Evolutionary conservation across 92 coral and sea anemone genomes (phyloP), one percentile per base, ranked within the genome.

Genomic region (Bergia puertoricense): DNA sequence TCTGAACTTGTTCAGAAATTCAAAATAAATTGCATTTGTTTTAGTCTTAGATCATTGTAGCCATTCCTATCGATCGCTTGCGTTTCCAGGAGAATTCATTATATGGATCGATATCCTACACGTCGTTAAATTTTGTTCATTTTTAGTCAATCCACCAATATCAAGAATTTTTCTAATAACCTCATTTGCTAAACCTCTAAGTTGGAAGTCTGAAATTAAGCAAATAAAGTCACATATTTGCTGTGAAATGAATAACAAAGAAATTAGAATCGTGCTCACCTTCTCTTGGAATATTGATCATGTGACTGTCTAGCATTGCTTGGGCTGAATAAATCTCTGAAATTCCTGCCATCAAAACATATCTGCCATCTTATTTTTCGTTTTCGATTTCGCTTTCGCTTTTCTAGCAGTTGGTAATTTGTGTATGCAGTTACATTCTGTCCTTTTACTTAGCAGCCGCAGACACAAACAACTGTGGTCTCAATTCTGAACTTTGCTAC

Each of bases 291-390:
- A 84, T 90, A 48, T 86, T 81, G 50, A 85, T 85, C 91, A 93
- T 89, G 65, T 91, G 98, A 76, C 94, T 88, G 88, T 93, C 96
- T 85, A 92, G 79, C 98, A 95, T 95, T 80, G 96, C 94, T 91
- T 90, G 90, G 11, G 98, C 91, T 43, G 92, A 90, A 84, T 89
- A 95, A 81, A 90, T 67, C 62, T 93, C 96, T 15, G 96, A 81
- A 45, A 93, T 89, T 5, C 92, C 95, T 41, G 93, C 92, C 98
- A 95, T 95, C 44, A 84, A 71, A 36, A 36, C 38, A 23, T 16
- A 48, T 74, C 59, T 22, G 72, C 62, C 71, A 85, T 67, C 7
- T 38, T 50, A 72, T 65, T 39, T 82, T 65, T 18, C 11, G 39
- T 44, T 56, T 65, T 56, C 38, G 11, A 3, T 41, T 23, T 42